phyloP scores from a whole-genome alignment of 2,888 invertebrate genomes.

The Sinelater perroti region DNA sequence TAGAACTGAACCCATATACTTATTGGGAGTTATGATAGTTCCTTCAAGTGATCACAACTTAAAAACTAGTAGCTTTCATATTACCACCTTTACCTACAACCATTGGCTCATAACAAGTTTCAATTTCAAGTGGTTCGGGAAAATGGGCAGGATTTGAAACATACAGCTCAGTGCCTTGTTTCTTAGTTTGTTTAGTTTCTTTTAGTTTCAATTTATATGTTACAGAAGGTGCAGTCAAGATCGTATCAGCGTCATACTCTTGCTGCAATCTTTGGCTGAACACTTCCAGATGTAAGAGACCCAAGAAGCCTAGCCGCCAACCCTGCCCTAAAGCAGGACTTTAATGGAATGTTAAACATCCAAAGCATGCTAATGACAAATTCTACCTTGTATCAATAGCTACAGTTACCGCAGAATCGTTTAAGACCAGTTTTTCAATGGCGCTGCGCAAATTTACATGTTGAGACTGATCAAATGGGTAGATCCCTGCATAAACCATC shows the following conservation, averaged over 20 bases:
- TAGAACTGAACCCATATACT: constrained; percentile 75
- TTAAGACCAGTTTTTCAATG: constrained; percentile 90
- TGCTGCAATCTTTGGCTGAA: constrained; percentile 86
- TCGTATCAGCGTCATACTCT: constrained; percentile 82
- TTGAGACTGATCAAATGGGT: constrained; percentile 90
- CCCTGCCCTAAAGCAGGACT: constrained; percentile 90
- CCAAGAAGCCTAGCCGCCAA: constrained; percentile 88
- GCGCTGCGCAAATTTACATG: constrained; percentile 78
- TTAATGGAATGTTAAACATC: constrained; percentile 9
- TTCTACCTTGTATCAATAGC: constrained; percentile 80
- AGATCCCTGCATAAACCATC: constrained; percentile 90
- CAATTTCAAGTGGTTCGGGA: constrained; percentile 73
- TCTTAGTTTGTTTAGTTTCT: constrained; percentile 76
- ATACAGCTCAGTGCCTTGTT: constrained; percentile 67
- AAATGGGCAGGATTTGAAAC: constrained; percentile 80
- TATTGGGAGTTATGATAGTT: constrained; percentile 87
- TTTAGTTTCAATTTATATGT: constrained; percentile 82
- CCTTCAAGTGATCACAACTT: constrained; percentile 61
- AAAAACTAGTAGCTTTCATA: not conserved
- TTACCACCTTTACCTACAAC: constrained; percentile 70
- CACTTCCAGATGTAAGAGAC: constrained; percentile 87
- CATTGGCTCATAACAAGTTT: constrained; percentile 85
- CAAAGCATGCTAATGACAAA: constrained; percentile 10
- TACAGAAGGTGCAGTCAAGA: constrained; percentile 86
- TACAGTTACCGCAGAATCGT: constrained; percentile 92